Conservation (phyloP, 30 jellyfish, hydroid and myxozoan genomes). For the Cassiopea xamachana region DNA sequence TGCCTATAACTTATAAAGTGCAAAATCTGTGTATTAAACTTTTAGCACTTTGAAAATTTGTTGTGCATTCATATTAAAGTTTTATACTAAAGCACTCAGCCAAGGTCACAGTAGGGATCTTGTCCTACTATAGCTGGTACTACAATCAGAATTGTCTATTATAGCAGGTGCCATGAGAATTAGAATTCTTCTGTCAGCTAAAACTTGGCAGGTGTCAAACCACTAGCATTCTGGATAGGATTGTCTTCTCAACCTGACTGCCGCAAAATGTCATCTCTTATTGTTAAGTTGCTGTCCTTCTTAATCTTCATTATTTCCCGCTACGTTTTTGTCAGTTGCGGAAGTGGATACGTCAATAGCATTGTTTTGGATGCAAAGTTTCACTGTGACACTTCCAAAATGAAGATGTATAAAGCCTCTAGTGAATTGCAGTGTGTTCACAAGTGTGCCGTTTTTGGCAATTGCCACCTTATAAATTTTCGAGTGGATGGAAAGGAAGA, state of each 20-base stretch:
- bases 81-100: too few relatives aligned
- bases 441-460: neutral
- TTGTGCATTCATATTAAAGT: too few relatives aligned
- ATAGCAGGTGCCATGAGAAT: too few relatives aligned
- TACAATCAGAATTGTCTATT: too few relatives aligned
- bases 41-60: too few relatives aligned
- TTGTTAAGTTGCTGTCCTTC: neutral
- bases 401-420: neutral
- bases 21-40: too few relatives aligned
- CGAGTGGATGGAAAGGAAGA: neutral
- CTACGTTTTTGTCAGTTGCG: neutral
- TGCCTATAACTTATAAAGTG: too few relatives aligned
- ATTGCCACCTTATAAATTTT: slow-evolving; percentile 31
- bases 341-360: slow-evolving; percentile 3
- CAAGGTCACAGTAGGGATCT: too few relatives aligned
- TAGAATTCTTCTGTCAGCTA: too few relatives aligned
- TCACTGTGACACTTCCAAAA: slow-evolving; percentile 14
- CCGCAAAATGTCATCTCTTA: neutral
- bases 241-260: neutral
- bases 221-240: too few relatives aligned
- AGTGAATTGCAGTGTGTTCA: slow-evolving; percentile 46
- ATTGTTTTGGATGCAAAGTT: neutral
- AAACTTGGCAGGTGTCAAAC: too few relatives aligned
- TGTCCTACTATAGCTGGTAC: too few relatives aligned
- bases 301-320: neutral